These are phyloP conservation scores for Gyrodactylus bullatarudis DNA, from an alignment of 1,140 invertebrate genomes.

Conservation along the genomic window DNA sequence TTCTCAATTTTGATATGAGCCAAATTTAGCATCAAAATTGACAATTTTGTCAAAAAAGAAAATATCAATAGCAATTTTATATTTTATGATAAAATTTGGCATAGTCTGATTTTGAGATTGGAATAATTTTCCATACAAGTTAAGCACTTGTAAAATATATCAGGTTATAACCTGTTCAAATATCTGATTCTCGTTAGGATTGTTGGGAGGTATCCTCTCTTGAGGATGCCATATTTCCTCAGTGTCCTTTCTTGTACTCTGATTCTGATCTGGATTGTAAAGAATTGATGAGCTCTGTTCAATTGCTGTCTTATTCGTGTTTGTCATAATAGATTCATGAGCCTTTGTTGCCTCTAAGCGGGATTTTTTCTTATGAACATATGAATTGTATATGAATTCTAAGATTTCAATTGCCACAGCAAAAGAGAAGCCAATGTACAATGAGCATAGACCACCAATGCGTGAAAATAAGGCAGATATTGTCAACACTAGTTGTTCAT, in stretches of 20 bases:
- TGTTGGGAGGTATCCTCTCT: no score
- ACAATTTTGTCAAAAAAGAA: no score
- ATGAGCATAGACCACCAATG: constrained; percentile 5
- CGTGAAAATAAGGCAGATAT: neutral
- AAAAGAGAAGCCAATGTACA: constrained; percentile 5
- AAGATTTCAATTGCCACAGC: constrained; percentile 2
- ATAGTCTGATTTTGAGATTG: no score
- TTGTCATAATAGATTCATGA: neutral
- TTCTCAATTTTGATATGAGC: no score
- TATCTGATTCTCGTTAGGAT: no score
- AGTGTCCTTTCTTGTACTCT: neutral
- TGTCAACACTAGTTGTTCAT: constrained; percentile 3
- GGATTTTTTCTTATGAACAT: neutral
- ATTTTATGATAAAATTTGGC: no score
- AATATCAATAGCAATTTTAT: no score
- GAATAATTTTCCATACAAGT: no score
- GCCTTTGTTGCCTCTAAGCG: neutral
- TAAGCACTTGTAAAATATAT: no score
- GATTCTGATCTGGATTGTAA: neutral
- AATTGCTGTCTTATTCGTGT: neutral
- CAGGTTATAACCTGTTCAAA: no score
- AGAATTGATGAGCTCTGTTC: neutral
- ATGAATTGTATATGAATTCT: neutral
- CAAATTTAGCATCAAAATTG: neutral
- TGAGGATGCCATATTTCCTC: neutral